Evolutionary conservation across 2,797 vertebrate genomes (phyloP).

Genomic region (Florisuga fusca): DNA sequence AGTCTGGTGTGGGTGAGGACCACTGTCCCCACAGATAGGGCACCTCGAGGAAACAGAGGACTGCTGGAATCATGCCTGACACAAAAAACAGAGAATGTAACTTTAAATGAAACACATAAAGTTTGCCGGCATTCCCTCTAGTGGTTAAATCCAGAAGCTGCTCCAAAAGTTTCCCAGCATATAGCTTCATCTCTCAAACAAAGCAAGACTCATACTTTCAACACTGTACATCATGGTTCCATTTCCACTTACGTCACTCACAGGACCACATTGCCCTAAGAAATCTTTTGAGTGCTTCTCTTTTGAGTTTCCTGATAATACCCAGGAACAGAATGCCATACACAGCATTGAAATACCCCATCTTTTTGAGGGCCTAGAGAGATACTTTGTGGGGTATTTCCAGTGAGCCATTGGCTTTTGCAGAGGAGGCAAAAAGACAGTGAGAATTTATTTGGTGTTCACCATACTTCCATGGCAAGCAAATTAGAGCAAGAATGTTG

Average conservation of each 20-base stretch:
- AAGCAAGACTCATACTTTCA: background rate
- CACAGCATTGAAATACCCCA: background rate
- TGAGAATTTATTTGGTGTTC: background rate
- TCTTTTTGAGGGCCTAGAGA: background rate
- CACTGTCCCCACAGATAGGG: background rate
- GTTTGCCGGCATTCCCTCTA: conserved; percentile 35
- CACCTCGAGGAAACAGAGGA: rapidly evolving
- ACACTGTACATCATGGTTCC: background rate
- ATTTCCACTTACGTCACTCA: background rate
- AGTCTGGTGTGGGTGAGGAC: background rate
- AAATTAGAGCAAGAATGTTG: background rate
- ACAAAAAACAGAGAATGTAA: background rate
- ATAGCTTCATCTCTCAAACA: background rate
- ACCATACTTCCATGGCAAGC: background rate
- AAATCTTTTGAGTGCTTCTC: background rate
- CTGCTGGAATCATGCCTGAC: background rate
- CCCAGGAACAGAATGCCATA: background rate
- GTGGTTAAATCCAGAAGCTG: background rate
- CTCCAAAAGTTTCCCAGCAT: background rate
- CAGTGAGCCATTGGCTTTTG: background rate
- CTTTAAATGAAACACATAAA: background rate
- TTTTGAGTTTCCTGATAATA: background rate
- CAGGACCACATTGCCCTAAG: background rate
- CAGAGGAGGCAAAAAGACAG: background rate
- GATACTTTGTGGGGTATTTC: background rate